Base-by-base conservation (phyloP, 2,113 vertebrate species). In the Zosterops pallidus region DNA sequence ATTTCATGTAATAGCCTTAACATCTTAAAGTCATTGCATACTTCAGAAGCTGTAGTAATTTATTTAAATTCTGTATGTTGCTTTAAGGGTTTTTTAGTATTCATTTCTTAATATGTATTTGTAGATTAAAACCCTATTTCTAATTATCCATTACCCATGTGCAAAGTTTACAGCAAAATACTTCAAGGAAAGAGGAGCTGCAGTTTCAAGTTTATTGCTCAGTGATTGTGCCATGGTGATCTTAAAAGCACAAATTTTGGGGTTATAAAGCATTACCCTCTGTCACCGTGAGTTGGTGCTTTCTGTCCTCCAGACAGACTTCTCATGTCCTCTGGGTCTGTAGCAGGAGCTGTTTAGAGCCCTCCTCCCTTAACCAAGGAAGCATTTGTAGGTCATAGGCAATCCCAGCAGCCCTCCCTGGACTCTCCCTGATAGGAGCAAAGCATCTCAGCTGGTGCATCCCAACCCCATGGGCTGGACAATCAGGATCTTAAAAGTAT, bases 171-270 rank as follows among this genome's bases (percentile, higher is more conserved):
- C 22, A 60, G 29, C 21, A 53, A 72, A 81, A 49, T 70, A 65
- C 31, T 76, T 84, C 13, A 52, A 70, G 52, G 50, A 74, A 80
- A 11, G 37, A 55, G 50, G 33, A 90, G 35, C 59, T 89, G 52
- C 42, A 14, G 26, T 83, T 90, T 78, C 52, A 33, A 25, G n/a
- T 31, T 87, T 50, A 18, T 79, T 89, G 21, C 29, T 86, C 24
- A 2, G 0, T 71, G 12, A 39, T 39, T 39, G 21, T 63, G 39
- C 52, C 0, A 0, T 5, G 5, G 14, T 59, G 57, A 22, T 84
- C 29, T 68, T 70, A 60, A 55, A 87, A 59, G 2, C n/a, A 23
- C 5, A 9, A 6, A 47, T 35, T 47, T 63, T 9, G 29, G 17
- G 35, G 9, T 64, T 57, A 3, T 18, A 4, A 9, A 37, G 28